Base-by-base conservation (phyloP, 2,888 invertebrate genomes). In the Dryococelus australis region DNA sequence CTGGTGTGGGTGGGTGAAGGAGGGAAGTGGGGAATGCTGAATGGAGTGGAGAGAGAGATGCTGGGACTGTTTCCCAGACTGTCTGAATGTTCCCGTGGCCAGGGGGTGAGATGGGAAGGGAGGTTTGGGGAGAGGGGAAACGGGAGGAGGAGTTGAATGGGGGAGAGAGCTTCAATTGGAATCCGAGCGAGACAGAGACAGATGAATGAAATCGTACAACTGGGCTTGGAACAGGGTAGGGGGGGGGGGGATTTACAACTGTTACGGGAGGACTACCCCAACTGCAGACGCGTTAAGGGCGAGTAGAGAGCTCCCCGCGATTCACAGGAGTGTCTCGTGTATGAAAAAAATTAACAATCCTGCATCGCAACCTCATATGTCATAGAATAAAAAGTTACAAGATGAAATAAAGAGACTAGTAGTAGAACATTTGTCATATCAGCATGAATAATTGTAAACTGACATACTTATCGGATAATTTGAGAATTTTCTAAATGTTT, bases 81-180 rank as follows among this genome's bases (percentile, higher is more conserved):
- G 86, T 86, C 80, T 81, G 83, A 53, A 83, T 87, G 87, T 53
- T 85, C 43, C 65, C 87, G 53, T 35, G 43, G 87, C 80, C 51
- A 27, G 65, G 79, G 35, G 43, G 84, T 51, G 78, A 20, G 24
- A 35, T 2, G 24, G 43, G 26, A 9, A 8, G 5, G 13, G 24
- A 27, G 20, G 16, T 27, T 10, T 13, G n/a, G 35, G 26, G 83
- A 43, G 83, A 83, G 24, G 20, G 83, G 9, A 27, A 35, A 12
- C 4, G 83, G 83, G 24, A 10, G 43, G 43, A 27, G 83, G 83
- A 43, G 83, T 83, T 83, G 83, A 83, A 43, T 24, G 83, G 43
- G 43, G 83, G 83, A 28, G 80, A 28, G 83, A n/a, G 65, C 65
- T 65, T 65, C 65, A 65, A 65, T 65, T 65, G 65, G 6, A 65